A percentile compares a stretch with the other conserved stretches of the same genome.
These are phyloP conservation scores for Acanthopagrus latus DNA, from an alignment of 2,797 vertebrate species.

Conservation along the genomic window DNA sequence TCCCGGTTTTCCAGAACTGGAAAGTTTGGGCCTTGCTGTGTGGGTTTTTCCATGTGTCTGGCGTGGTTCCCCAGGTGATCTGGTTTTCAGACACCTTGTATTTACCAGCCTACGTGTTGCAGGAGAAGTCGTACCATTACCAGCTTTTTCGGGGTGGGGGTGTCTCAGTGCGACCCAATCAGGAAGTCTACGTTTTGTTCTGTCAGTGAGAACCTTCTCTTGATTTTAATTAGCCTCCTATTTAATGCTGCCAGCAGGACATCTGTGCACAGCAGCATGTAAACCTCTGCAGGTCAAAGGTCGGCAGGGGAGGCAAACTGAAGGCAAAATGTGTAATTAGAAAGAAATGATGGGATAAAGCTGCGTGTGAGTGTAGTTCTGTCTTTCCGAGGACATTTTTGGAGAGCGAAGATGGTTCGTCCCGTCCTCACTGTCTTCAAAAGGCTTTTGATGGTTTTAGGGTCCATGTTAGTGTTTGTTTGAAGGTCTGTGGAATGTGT, in stretches of 20 bases:
- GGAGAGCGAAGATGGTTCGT: neutral
- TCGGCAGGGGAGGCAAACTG: constrained; percentile 37
- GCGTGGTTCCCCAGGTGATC: neutral
- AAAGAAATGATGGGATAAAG: constrained; percentile 1
- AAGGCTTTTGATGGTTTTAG: constrained; percentile 41
- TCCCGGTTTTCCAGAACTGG: neutral
- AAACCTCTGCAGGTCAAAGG: constrained; percentile 51
- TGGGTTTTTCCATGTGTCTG: neutral
- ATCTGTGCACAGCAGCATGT: constrained; percentile 43
- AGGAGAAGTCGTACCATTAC: neutral
- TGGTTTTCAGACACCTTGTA: neutral
- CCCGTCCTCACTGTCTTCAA: constrained; percentile 32
- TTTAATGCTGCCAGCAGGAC: constrained; percentile 63
- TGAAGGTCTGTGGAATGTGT: constrained; percentile 33
- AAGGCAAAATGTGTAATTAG: constrained; percentile 4
- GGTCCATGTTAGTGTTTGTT: constrained; percentile 24
- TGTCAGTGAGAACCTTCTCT: constrained; percentile 36
- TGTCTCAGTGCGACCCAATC: constrained; percentile 11
- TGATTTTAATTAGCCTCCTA: constrained; percentile 66
- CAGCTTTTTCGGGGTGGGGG: neutral
- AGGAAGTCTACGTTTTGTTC: constrained; percentile 44
- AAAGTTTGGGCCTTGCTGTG: neutral
- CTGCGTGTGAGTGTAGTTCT: neutral
- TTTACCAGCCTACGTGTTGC: neutral
- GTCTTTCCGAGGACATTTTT: neutral